A percentile compares a stretch with the other conserved stretches of the same genome.
phyloP scores from a whole-genome alignment of 2,113 vertebrate species.

The Dipodomys stephensi region DNA sequence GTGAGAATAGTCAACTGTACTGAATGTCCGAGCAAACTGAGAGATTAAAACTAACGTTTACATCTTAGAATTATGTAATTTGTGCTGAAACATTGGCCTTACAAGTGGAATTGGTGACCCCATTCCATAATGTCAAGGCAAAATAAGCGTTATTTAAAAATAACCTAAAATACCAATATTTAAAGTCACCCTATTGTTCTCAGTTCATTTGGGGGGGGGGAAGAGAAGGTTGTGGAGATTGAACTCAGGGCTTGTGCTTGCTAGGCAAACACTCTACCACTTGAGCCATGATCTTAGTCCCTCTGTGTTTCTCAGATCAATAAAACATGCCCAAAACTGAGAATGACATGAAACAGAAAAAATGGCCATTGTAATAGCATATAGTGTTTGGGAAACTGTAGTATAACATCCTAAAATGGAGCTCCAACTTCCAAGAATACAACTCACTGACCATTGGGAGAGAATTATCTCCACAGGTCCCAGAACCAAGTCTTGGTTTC shows the following conservation, averaged over 20 bases:
- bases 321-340: conserved; percentile 28
- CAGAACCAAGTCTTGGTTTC: conserved; percentile 47
- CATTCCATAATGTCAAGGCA: background rate
- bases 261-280: too few relatives aligned
- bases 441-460: background rate
- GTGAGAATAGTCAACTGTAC: background rate
- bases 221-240: too few relatives aligned
- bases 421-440: conserved; percentile 47
- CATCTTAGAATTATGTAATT: background rate
- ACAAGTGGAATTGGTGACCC: background rate
- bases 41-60: conserved; percentile 20
- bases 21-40: conserved; percentile 8
- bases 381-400: conserved; percentile 8
- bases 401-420: conserved; percentile 25
- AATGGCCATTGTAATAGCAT: background rate
- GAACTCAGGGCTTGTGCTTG: too few relatives aligned
- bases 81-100: background rate
- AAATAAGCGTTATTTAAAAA: conserved; percentile 10
- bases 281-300: too few relatives aligned
- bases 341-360: background rate
- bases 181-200: conserved; percentile 23
- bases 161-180: background rate
- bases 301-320: background rate
- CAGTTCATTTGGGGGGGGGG: background rate
- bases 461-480: conserved; percentile 21